These are phyloP conservation scores for Alentia gelatinosa DNA, from an alignment of 2,888 invertebrate species.

Conservation along the genomic window DNA sequence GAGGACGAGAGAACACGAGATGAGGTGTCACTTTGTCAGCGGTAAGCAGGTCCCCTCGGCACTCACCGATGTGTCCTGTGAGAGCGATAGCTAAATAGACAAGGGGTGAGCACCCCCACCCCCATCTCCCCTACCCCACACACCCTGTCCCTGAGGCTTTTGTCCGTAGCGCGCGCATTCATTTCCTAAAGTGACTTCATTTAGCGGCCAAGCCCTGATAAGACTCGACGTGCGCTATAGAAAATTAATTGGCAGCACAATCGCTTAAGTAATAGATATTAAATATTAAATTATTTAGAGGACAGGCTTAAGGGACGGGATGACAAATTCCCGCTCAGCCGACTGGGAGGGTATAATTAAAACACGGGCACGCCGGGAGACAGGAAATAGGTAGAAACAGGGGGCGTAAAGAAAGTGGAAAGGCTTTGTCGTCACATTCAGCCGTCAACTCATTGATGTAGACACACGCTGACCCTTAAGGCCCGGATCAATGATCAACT, in stretches of 20 bases:
- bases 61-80: neutral
- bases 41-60: neutral
- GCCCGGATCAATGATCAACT: neutral
- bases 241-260: constrained; percentile 53
- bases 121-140: neutral
- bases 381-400: neutral
- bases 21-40: constrained; percentile 26
- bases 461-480: neutral
- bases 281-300: constrained; percentile 54
- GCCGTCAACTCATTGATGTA: neutral
- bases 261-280: constrained; percentile 56
- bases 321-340: neutral
- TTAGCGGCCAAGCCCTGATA: constrained; percentile 20
- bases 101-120: neutral
- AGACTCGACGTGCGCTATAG: constrained; percentile 46
- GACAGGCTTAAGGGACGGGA: constrained; percentile 24
- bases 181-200: constrained; percentile 56
- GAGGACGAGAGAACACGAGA: constrained; percentile 32
- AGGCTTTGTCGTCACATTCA: neutral
- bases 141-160: neutral
- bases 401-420: neutral
- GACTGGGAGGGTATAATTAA: constrained; percentile 24
- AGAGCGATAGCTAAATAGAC: constrained; percentile 39
- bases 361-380: neutral
- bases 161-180: constrained; percentile 21